Evolutionary conservation across 2,113 vertebrate species (phyloP).

Genomic region (Atlantisia rogersi): DNA sequence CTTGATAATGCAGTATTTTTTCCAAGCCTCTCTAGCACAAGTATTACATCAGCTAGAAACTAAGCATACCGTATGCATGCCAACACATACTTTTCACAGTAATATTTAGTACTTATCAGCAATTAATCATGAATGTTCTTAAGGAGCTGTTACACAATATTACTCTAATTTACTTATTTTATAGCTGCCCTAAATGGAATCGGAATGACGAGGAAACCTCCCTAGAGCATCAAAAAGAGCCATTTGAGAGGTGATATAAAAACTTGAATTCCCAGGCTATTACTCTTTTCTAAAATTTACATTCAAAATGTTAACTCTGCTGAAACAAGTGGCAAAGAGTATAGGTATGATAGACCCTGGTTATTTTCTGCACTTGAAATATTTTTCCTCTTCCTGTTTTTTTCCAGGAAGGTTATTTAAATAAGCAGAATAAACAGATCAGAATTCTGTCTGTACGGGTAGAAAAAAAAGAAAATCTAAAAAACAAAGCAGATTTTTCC

Average conservation of each 20-base stretch:
- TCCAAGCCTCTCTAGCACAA: background rate
- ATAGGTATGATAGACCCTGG: background rate
- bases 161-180: background rate
- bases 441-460: background rate
- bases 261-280: background rate
- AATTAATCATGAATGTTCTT: constrained; percentile 12
- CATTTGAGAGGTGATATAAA: background rate
- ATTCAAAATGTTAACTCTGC: background rate
- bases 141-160: background rate
- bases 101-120: background rate
- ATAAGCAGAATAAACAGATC: background rate
- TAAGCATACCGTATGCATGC: background rate
- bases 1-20: background rate
- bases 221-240: background rate
- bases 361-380: background rate
- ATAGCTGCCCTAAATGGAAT: background rate
- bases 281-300: background rate
- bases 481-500: background rate
- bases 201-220: background rate
- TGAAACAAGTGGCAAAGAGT: background rate
- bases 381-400: background rate
- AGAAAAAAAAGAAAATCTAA: background rate
- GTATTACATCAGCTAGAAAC: constrained; percentile 6
- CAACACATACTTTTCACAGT: background rate
- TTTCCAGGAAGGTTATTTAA: background rate